A percentile compares a stretch with the other conserved stretches of the same genome.
Evolutionary conservation across 2,888 invertebrate species (phyloP).

Genomic region (Vandiemenella viatica): DNA sequence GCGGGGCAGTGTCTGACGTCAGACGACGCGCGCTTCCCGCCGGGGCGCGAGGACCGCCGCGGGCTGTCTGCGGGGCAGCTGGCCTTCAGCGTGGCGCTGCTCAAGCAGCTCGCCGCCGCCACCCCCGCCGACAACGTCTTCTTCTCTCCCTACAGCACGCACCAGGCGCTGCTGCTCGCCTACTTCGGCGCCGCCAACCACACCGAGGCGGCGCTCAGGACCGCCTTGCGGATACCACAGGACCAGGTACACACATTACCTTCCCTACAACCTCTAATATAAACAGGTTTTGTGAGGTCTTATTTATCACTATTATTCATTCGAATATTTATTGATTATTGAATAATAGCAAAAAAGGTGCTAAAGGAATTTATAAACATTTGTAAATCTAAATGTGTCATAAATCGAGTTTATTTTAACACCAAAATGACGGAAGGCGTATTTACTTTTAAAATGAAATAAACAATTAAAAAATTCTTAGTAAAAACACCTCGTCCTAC

Average conservation of each 20-base stretch:
- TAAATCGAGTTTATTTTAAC: too few relatives aligned
- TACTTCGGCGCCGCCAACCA: conserved; percentile 60
- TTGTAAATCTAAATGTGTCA: too few relatives aligned
- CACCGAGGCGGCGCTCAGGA: conserved; percentile 49
- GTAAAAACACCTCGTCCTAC: too few relatives aligned
- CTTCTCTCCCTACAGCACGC: conserved; percentile 77
- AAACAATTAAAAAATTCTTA: too few relatives aligned
- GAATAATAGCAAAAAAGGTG: too few relatives aligned
- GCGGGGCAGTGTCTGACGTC: conserved; percentile 33
- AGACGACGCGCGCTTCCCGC: conserved; percentile 26
- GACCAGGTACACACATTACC: not conserved
- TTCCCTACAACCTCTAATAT: too few relatives aligned
- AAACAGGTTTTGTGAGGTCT: too few relatives aligned
- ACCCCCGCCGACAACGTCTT: conserved; percentile 61
- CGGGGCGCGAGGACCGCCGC: conserved; percentile 20
- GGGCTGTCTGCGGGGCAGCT: conserved; percentile 33
- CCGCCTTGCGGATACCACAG: conserved; percentile 41
- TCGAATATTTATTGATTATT: too few relatives aligned
- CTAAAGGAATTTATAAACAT: too few relatives aligned
- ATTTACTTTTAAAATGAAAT: too few relatives aligned
- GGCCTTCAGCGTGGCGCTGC: conserved; percentile 52
- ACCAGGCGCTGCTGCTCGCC: conserved; percentile 60
- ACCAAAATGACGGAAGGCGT: too few relatives aligned
- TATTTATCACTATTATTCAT: too few relatives aligned
- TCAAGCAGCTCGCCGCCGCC: conserved; percentile 48